Base-by-base conservation (phyloP, 2,113 vertebrate genomes). In the Anoura caudifer region DNA sequence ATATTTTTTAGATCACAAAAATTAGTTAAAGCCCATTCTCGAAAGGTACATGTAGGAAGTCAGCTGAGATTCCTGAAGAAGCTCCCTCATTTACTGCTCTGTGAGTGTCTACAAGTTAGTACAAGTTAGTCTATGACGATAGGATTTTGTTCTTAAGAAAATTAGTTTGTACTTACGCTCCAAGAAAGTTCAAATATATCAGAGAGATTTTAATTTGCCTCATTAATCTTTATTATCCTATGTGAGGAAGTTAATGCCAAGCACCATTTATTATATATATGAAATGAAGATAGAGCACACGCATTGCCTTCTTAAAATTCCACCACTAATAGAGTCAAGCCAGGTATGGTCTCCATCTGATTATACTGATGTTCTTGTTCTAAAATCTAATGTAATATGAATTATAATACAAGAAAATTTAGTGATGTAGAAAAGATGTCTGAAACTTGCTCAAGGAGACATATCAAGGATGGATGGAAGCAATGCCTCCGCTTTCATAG, bases 221-320 rank as follows among this genome's bases (percentile, higher is more conserved):
- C 86, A 94, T 96, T 94, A 91, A 79, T 96, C 85, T 95, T 82
- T 92, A 94, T 96, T 96, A 91, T 91, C 33, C 16, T 31, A 76
- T 90, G 28, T 81, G 43, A 88, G 54, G 88, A 92, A 95, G 86
- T 85, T 61, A 90, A 87, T 91, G 38, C 20, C 38, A 77, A 56
- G 16, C 17, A 72, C 93, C 90, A 85, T 90, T 96, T 88, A 90
- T 95, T 95, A 95, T 87, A 90, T 45, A 83, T 72, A 69, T 88
- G 91, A 63, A 70, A 54, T 89, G 89, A 56, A 72, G 82, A 91
- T 72, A 89, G 96, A 75, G 54, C 33, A 77, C 95, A 77, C 79
- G 9, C 16, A 61, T 24, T 31, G 10, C 12, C 38, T 89, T 79
- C 70, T 85, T 92, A 82, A 92, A 90, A 79, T 94, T 95, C 43